phyloP scores from a whole-genome alignment of 2,888 invertebrate species.

The Parnassius mnemosyne region DNA sequence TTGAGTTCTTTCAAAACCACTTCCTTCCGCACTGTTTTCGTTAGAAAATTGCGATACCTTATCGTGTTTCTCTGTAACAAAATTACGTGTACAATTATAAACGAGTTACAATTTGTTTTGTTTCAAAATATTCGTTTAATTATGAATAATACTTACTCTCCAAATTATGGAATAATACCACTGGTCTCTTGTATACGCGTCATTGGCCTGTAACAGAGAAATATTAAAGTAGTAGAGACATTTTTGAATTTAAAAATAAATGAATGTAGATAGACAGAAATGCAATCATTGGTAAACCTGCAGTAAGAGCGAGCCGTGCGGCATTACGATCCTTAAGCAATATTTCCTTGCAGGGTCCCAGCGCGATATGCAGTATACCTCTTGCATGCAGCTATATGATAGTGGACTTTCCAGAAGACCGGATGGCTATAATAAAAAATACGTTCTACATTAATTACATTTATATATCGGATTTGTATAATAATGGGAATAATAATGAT shows the following conservation, averaged over 20 bases:
- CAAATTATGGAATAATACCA: slow-evolving; percentile 90
- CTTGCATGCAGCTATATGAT: slow-evolving; percentile 87
- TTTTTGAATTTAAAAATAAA: slow-evolving; percentile 6
- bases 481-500: too few relatives aligned
- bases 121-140: not conserved
- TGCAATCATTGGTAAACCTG: slow-evolving; percentile 73
- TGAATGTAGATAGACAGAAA: not conserved
- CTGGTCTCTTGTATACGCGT: slow-evolving; percentile 89
- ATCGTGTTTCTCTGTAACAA: slow-evolving; percentile 86
- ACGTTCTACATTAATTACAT: not conserved
- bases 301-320: slow-evolving; percentile 86
- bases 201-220: slow-evolving; percentile 83
- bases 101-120: too few relatives aligned
- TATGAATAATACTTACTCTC: slow-evolving; percentile 79
- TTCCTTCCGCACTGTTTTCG: slow-evolving; percentile 84
- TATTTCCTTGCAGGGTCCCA: slow-evolving; percentile 91
- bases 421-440: slow-evolving; percentile 74
- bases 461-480: too few relatives aligned
- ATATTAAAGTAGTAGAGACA: too few relatives aligned
- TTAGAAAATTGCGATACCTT: slow-evolving; percentile 85
- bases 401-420: slow-evolving; percentile 84
- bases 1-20: slow-evolving; percentile 88
- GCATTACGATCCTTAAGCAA: slow-evolving; percentile 87
- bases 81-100: slow-evolving; percentile 7
- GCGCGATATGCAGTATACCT: slow-evolving; percentile 87